phyloP scores from a whole-genome alignment of 2,113 vertebrate genomes.

The Apaloderma vittatum region DNA sequence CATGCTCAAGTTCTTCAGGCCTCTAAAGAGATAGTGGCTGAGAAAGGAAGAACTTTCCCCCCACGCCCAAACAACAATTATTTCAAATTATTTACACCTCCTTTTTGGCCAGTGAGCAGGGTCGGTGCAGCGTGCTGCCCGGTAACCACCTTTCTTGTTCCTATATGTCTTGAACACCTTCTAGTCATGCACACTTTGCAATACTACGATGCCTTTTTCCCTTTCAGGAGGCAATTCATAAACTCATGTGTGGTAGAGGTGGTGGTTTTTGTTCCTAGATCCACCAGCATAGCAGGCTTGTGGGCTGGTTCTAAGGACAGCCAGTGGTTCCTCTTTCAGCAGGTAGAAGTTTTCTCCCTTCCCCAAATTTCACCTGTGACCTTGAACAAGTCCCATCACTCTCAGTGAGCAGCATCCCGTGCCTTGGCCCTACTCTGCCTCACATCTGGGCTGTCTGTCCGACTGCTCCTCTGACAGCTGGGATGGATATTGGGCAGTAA shows the following conservation, averaged over 20 bases:
- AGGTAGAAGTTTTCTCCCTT: background rate
- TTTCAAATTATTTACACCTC: background rate
- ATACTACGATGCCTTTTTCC: background rate
- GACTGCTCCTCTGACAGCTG: accelerated
- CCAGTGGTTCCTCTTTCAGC: background rate
- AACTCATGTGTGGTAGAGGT: background rate
- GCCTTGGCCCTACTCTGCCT: background rate
- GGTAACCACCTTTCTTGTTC: background rate
- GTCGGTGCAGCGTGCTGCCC: background rate
- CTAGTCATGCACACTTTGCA: background rate
- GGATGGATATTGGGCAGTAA: background rate
- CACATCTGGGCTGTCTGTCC: background rate
- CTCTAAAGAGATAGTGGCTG: background rate
- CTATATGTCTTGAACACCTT: background rate
- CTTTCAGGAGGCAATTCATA: background rate
- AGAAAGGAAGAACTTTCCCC: background rate
- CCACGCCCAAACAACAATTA: background rate
- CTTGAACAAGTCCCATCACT: background rate
- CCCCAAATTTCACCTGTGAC: accelerated
- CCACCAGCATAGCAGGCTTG: background rate
- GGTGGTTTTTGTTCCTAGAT: background rate
- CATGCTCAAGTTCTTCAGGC: background rate
- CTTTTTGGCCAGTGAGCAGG: background rate
- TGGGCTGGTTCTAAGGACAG: background rate
- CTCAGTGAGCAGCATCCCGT: background rate